Evolutionary conservation across 2,797 vertebrate species (phyloP).

Genomic region (Ara ararauna): DNA sequence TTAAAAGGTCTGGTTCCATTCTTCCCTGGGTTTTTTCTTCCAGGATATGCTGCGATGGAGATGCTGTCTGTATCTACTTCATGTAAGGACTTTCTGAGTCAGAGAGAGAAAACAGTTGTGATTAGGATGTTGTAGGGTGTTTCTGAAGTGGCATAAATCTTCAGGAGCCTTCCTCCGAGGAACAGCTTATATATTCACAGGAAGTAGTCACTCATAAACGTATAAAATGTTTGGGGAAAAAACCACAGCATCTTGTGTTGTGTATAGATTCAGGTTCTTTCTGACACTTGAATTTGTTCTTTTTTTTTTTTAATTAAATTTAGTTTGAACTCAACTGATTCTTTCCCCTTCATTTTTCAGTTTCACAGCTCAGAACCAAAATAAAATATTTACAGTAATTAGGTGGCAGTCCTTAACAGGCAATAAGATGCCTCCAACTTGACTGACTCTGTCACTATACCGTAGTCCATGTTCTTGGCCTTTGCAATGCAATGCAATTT

Average conservation of each 20-base stretch:
- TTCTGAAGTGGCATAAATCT: neutral
- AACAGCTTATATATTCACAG: neutral
- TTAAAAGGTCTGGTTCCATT: neutral
- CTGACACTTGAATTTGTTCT: neutral
- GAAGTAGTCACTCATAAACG: neutral
- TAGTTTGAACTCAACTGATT: neutral
- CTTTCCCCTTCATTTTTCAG: neutral
- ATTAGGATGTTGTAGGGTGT: neutral
- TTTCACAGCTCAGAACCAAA: neutral
- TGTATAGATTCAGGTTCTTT: neutral
- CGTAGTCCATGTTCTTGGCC: neutral
- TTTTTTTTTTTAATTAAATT: neutral
- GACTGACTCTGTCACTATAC: neutral
- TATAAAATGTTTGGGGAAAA: neutral
- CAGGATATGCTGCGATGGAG: neutral
- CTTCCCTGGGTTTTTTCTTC: neutral
- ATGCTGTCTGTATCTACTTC: neutral
- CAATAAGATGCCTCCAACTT: neutral
- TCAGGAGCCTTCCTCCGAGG: neutral
- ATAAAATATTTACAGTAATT: neutral
- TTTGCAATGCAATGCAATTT: neutral
- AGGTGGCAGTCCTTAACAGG: neutral
- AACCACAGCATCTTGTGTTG: rapidly evolving
- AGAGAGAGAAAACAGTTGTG: neutral
- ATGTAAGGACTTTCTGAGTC: neutral